Percentiles rank a stretch among this genome's conserved stretches.
Evolutionary conservation across 2,797 vertebrate genomes (phyloP).

Genomic region (Masticophis lateralis): DNA sequence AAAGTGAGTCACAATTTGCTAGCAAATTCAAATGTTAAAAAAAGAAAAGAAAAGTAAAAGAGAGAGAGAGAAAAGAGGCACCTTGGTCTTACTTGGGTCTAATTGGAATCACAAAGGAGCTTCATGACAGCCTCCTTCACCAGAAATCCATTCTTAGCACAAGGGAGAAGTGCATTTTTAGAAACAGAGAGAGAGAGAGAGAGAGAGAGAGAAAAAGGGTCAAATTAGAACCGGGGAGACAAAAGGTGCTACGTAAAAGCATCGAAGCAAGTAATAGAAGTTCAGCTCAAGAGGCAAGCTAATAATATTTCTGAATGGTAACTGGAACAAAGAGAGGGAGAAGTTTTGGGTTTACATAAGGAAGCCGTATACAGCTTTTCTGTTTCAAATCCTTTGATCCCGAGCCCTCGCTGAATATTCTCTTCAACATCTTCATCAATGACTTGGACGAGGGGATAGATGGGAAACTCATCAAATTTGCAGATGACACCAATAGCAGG

Average conservation of each 20-base stretch:
- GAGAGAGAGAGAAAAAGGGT: not conserved
- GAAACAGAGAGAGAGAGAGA: not conserved
- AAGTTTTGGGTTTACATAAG: not conserved
- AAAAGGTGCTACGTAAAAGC: not conserved
- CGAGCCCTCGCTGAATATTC: not conserved
- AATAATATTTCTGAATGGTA: constrained; percentile 27
- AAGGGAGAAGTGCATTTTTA: constrained; percentile 22
- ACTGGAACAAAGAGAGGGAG: constrained; percentile 13
- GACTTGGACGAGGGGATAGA: no score
- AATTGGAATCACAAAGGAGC: constrained; percentile 22
- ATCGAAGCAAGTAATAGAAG: not conserved
- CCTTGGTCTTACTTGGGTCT: not conserved
- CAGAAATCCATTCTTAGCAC: constrained; percentile 20
- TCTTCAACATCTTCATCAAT: no score
- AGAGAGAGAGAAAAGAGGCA: no score
- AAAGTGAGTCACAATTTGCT: not conserved
- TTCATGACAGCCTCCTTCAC: not conserved
- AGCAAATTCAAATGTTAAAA: not conserved
- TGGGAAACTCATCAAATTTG: no score
- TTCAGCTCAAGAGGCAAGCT: constrained; percentile 7
- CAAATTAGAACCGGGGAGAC: constrained; percentile 21
- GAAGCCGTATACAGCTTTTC: not conserved
- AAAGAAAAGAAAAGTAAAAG: no score
- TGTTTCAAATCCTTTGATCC: not conserved
- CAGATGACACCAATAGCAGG: no score